Evolutionary conservation across 2,797 vertebrate species (phyloP), one percentile per base, ranked within the genome.

Genomic region (Alca torda): DNA sequence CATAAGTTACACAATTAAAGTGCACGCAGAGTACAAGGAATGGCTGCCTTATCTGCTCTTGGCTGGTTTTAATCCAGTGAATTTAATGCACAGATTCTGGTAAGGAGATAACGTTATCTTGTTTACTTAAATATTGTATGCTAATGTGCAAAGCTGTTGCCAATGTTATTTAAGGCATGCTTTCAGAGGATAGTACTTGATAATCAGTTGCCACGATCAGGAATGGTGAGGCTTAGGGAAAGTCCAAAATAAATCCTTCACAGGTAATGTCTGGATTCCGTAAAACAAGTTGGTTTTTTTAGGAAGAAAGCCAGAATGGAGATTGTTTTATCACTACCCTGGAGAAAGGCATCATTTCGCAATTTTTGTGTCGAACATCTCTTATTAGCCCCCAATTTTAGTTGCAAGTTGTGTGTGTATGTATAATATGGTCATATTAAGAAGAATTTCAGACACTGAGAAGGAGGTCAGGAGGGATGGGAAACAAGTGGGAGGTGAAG

Each of bases 11-110:
- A 91, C 97, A 28, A 1, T 95, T 85, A 69, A 84, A 84, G 96
- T 65, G 31, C 95, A 96, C 8, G 53, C 65, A 53, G 87, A 96
- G 4, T 98, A 98, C 63, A 98, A 97, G 85, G 89, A 98, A 26
- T 98, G 98, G 98, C 94, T 98, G 76, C 98, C 98, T 21, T 94
- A 96, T 76, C 96, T 98, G 45, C 97, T 98, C n/a, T 87, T 98
- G 87, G 97, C 98, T 51, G 98, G 98, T 74, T 98, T 98, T 77
- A 83, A 98, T 94, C 98, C 98, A 8, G 11, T 97, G 76, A 87
- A 96, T 87, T 96, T 98, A 23, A 96, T 98, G 20, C 28, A 59
- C 85, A 87, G 39, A 60, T 73, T 84, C 70, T 98, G 98, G 98
- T 98, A 96, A 98, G 98, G 75, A 65, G 70, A 56, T 60, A 25